These are phyloP conservation scores for Dicycla oo DNA, from an alignment of 2,888 invertebrate genomes.

Conservation along the genomic window DNA sequence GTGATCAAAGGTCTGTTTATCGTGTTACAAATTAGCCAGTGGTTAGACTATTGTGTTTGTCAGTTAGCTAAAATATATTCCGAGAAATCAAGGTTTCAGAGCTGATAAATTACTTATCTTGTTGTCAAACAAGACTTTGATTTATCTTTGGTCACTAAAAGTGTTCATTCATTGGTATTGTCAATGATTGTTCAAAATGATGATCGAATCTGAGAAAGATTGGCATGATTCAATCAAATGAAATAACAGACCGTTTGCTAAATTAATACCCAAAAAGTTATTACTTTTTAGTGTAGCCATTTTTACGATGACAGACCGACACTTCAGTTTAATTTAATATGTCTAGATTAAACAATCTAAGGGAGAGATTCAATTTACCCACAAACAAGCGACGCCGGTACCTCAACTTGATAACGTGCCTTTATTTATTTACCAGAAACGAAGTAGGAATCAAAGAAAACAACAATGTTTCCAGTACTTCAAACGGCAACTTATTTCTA, in stretches of 20 bases:
- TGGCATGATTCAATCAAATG: neutral
- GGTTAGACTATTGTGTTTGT: conserved; percentile 30
- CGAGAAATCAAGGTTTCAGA: conserved; percentile 7
- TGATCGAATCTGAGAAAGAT: neutral
- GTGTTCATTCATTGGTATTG: neutral
- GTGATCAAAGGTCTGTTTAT: conserved; percentile 29
- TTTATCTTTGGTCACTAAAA: conserved; percentile 7
- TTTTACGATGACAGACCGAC: conserved; percentile 20
- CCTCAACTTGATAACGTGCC: conserved; percentile 71
- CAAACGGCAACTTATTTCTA: conserved; percentile 54
- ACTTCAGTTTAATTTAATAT: conserved; percentile 53
- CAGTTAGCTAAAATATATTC: conserved; percentile 21
- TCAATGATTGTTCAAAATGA: neutral
- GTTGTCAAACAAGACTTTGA: conserved; percentile 18
- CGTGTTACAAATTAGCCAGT: conserved; percentile 48
- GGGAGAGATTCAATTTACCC: conserved; percentile 79
- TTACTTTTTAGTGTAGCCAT: neutral
- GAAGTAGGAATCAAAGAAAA: conserved; percentile 55
- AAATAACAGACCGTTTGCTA: neutral
- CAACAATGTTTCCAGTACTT: conserved; percentile 43
- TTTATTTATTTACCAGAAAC: conserved; percentile 69
- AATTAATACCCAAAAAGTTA: conserved; percentile 4
- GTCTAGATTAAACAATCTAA: conserved; percentile 79
- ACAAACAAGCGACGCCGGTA: conserved; percentile 73
- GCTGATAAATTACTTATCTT: conserved; percentile 16